Base-by-base conservation (phyloP, 2,797 vertebrate species). In the Melanogrammus aeglefinus region DNA sequence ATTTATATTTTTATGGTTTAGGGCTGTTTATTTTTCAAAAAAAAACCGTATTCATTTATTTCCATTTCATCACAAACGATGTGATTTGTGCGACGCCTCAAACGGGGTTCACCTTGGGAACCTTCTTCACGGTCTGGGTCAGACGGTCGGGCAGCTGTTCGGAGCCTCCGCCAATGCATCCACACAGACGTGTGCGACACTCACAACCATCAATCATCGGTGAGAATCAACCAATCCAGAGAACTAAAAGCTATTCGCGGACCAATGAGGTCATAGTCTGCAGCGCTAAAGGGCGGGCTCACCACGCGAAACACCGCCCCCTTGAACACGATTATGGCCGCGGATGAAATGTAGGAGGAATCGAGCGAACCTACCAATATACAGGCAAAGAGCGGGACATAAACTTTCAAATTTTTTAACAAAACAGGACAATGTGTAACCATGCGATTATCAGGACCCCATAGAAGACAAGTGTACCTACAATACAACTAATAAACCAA, bases 311-410 rank as follows among this genome's bases (percentile, higher is more conserved):
- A 2, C 41, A 75, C 92, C 91, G 90, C 94, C 93, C 80, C 87
- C 71, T 88, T 27, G 63, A 91, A 91, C 93, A 92, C 90, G 92
- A 93, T 93, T 91, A 95, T 95, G 94, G 94, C 94, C 87, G 94
- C 93, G 86, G 90, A 72, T 13, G 70, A 80, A 81, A 87, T 82
- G 78, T 83, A 86, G 86, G 63, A 74, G 83, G 86, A 82, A 72
- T 80, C 74, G 82, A 88, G 84, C 41, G 80, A 91, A 89, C 75
- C 88, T 77, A 86, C 78, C 73, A 27, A 83, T 8, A 80, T n/a
- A 27, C 47, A 84, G 77, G 70, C 82, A 63, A 6, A 10, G 89
- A 85, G 83, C 76, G 74, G 83, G 83, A 90, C 85, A 66, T 21
- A 85, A 92, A 92, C 89, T 92, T 90, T 83, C 14, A 86, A 79